Percentiles rank a stretch among this genome's conserved stretches.
Conservation (phyloP, 2,113 vertebrate genomes). For the Eptesicus fuscus region DNA sequence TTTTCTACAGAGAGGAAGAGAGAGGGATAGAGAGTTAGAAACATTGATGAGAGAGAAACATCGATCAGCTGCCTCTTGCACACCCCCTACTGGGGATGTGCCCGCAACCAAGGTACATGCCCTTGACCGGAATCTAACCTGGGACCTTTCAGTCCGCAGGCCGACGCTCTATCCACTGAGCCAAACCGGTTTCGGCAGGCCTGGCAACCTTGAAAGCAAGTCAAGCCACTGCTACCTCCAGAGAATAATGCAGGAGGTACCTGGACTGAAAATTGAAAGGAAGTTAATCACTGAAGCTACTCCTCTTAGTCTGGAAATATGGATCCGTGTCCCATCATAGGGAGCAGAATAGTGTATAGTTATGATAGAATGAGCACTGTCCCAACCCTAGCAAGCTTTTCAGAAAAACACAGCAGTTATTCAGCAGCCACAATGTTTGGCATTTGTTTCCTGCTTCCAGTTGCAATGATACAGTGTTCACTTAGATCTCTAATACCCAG, state of each 20-base stretch:
- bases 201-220: neutral
- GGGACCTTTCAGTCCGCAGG: too few relatives aligned
- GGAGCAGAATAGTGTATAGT: neutral
- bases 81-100: too few relatives aligned
- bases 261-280: neutral
- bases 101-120: too few relatives aligned
- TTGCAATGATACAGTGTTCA: neutral
- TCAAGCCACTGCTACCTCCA: neutral
- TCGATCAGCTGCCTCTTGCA: too few relatives aligned
- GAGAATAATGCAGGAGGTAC: neutral
- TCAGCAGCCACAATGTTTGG: neutral
- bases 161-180: too few relatives aligned
- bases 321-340: neutral
- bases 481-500: neutral
- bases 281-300: neutral
- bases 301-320: neutral
- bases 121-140: too few relatives aligned
- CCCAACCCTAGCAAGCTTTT: neutral
- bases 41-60: too few relatives aligned
- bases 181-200: too few relatives aligned
- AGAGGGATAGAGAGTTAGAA: too few relatives aligned
- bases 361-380: neutral
- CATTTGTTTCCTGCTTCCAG: constrained; percentile 5
- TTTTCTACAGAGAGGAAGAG: too few relatives aligned
- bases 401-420: neutral